These are phyloP conservation scores for Diabrotica undecimpunctata DNA, from an alignment of 1,140 invertebrate species.

Conservation along the genomic window DNA sequence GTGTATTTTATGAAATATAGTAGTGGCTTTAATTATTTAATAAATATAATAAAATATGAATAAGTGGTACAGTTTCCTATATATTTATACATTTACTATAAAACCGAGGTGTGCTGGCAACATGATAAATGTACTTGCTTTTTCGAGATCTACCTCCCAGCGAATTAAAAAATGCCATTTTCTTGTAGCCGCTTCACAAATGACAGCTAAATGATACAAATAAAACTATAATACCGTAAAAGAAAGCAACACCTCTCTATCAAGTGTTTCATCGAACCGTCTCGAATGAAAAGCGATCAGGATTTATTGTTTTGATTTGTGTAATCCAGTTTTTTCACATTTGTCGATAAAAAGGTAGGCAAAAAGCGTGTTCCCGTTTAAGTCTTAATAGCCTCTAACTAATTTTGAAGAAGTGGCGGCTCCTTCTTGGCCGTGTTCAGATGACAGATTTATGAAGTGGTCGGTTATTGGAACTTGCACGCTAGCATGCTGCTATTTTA, in stretches of 20 bases:
- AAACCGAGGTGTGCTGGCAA: too few relatives aligned
- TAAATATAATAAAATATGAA: too few relatives aligned
- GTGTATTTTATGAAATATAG: too few relatives aligned
- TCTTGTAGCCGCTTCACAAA: neutral
- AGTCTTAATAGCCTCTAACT: slow-evolving; percentile 11
- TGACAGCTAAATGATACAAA: slow-evolving; percentile 9
- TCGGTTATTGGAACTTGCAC: neutral
- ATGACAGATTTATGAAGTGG: slow-evolving; percentile 16
- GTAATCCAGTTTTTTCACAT: slow-evolving; percentile 11
- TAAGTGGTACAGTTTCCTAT: too few relatives aligned
- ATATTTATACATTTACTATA: too few relatives aligned
- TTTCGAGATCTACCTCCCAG: too few relatives aligned
- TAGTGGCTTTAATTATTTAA: too few relatives aligned
- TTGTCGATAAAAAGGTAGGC: slow-evolving; percentile 2
- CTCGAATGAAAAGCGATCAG: neutral
- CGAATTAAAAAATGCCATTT: neutral
- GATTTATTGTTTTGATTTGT: slow-evolving; percentile 15
- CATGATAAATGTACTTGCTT: too few relatives aligned
- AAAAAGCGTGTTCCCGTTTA: slow-evolving; percentile 12
- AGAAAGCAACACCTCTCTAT: neutral
- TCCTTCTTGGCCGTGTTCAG: slow-evolving; percentile 10
- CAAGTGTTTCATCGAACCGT: neutral
- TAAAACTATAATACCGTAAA: neutral
- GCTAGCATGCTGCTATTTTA: neutral
- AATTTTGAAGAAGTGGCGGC: slow-evolving; percentile 15